Evolutionary conservation across 2,113 vertebrate genomes (phyloP), one percentile per base, ranked within the genome.

Genomic region (Plectropomus leopardus): DNA sequence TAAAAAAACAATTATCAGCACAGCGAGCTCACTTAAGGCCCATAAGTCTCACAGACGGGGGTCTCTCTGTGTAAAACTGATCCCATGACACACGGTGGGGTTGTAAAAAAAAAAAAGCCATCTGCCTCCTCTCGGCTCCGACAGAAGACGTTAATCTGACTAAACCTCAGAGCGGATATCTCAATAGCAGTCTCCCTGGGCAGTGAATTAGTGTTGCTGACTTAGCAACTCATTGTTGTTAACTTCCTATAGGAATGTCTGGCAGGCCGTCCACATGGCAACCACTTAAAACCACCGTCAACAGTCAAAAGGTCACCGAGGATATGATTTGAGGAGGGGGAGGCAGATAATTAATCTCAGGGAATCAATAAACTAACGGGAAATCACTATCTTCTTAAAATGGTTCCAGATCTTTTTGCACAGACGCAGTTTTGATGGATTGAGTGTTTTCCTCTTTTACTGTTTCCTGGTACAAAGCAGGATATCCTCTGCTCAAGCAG

Each of bases 191-290:
- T 83, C 80, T 84, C 82, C 75, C 60, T 74, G 63, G 59, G 78
- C 78, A 69, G 75, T 87, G 88, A 90, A 91, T 90, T 89, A 87
- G 69, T 71, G 71, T 84, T 73, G 79, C 83, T 85, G 89, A 86
- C 86, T 85, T 60, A 44, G 80, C 76, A 66, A 54, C n/a, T 70
- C 67, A 86, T 91, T 92, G 86, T 92, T 83, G 57, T 67, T 70
- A 53, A 83, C 76, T 83, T 93, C 87, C 87, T 87, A 85, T 73
- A 88, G 86, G 84, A 88, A 88, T 80, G 83, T 59, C 44, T 67
- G 70, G 45, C 51, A 61, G 77, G 54, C 77, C 36, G 59, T 83
- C 76, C 34, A 57, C 84, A 83, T 85, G 80, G 83, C 74, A 87
- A 85, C 80, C 68, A 53, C 82, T 63, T 61, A 70, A 5, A 58